Evolutionary conservation across 2,113 vertebrate species (phyloP), one percentile per base, ranked within the genome.

Genomic region (Corapipo altera): DNA sequence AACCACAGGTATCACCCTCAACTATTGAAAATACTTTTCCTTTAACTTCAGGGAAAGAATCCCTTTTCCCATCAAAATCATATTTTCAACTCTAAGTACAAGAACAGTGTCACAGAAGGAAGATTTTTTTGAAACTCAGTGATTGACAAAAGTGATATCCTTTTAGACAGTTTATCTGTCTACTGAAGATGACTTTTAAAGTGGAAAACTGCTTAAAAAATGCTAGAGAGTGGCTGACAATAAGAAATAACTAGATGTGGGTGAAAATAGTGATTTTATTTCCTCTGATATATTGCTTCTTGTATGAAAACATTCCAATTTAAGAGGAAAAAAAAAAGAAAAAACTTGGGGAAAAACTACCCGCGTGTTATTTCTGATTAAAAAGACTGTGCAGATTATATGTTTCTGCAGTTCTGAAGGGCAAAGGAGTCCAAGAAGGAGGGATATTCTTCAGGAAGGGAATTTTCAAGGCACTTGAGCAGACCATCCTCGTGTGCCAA

Each of bases 11-110:
- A 88, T 81, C 48, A 93, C 64, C 74, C 73, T 72, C 18, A 95
- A 84, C 44, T 71, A 72, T 6, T 66, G 90, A 90, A 96, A 95
- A 80, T 70, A 91, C 54, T 78, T 94, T 39, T 62, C 88, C 75
- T 95, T 90, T 76, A 88, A 94, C 85, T 82, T 39, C 57, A 48
- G 39, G 23, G 67, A 82, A 74, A 46, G 35, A 84, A 39, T 73
- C 51, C 35, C 8, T 88, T 96, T 85, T 72, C 44, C 39, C 23
- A 43, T 35, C 33, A 88, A 71, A 87, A 94, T 76, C 91, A 4
- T 85, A 64, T 95, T 94, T 93, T 79, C 41, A 87, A 77, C 19
- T 35, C 33, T 61, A 73, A 67, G 57, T 24, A 70, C 46, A 58
- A 93, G 55, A 64, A 70, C 46, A 51, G 15, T 46, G 22, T 39